Percentiles rank a stretch among this genome's conserved stretches.
Conservation (phyloP, 2,888 invertebrate genomes). For the Scaptomyza polygonia region DNA sequence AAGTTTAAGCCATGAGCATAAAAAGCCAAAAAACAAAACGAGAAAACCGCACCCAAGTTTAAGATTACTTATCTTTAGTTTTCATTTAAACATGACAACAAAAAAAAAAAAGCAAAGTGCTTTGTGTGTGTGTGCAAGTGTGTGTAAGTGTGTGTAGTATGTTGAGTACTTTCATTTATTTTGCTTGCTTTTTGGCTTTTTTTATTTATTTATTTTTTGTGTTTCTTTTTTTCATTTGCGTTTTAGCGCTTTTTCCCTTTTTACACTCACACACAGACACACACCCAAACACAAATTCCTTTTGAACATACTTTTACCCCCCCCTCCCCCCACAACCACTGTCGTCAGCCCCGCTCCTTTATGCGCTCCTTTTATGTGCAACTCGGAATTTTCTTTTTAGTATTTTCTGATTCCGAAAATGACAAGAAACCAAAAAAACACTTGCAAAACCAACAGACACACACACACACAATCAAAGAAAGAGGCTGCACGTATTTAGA, state of each 20-base stretch:
- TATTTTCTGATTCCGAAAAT: constrained; percentile 56
- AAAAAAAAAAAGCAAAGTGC: constrained; percentile 61
- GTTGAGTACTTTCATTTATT: constrained; percentile 50
- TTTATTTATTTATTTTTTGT: constrained; percentile 22
- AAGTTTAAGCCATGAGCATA: constrained; percentile 32
- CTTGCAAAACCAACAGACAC: too few species aligned
- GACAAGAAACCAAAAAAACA: constrained; percentile 15
- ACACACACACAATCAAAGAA: neutral
- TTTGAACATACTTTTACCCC: constrained; percentile 47
- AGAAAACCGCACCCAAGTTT: constrained; percentile 70
- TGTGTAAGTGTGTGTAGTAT: constrained; percentile 18
- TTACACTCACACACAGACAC: constrained; percentile 31
- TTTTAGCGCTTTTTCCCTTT: constrained; percentile 36
- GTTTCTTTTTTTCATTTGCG: constrained; percentile 29
- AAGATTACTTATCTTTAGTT: constrained; percentile 77
- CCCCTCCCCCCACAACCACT: too few species aligned
- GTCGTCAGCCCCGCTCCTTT: constrained; percentile 23
- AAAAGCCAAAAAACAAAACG: constrained; percentile 8
- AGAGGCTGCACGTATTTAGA: neutral
- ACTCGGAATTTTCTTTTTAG: constrained; percentile 58
- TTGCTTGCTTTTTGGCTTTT: constrained; percentile 54
- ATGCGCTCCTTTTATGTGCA: constrained; percentile 47
- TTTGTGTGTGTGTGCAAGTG: constrained; percentile 22
- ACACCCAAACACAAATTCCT: constrained; percentile 24
- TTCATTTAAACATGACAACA: constrained; percentile 77